Evolutionary conservation across 2,797 vertebrate species (phyloP).

Genomic region (Smutsia gigantea): DNA sequence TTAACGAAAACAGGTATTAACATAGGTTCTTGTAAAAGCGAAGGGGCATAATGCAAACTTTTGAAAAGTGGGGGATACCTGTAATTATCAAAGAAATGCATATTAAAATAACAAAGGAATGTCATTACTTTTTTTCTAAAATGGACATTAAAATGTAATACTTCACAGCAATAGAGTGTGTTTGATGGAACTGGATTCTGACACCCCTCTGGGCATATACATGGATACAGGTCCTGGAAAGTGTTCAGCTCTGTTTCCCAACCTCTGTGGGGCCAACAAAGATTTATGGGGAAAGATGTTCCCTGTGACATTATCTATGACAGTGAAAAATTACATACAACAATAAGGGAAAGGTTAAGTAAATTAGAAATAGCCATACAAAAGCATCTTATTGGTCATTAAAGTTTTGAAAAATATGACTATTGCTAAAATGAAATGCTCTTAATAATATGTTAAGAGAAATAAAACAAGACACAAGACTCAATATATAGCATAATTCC

Average conservation of each 20-base stretch:
- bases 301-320: background rate
- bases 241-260: background rate
- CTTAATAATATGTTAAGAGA: background rate
- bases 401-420: background rate
- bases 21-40: background rate
- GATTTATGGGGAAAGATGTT: background rate
- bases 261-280: background rate
- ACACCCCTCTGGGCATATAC: accelerated
- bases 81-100: background rate
- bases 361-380: background rate
- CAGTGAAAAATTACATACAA: background rate
- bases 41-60: background rate
- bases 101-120: background rate
- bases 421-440: background rate
- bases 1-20: background rate
- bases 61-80: background rate
- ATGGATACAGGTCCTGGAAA: background rate
- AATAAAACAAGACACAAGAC: background rate
- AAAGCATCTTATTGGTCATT: background rate
- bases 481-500: background rate
- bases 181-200: background rate
- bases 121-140: background rate
- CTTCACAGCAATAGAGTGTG: background rate
- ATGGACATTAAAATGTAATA: background rate
- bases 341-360: constrained; percentile 2